A percentile compares a stretch with the other conserved stretches of the same genome.
Evolutionary conservation across 2,888 invertebrate genomes (phyloP).

Genomic region (Nemotelus pantherinus): DNA sequence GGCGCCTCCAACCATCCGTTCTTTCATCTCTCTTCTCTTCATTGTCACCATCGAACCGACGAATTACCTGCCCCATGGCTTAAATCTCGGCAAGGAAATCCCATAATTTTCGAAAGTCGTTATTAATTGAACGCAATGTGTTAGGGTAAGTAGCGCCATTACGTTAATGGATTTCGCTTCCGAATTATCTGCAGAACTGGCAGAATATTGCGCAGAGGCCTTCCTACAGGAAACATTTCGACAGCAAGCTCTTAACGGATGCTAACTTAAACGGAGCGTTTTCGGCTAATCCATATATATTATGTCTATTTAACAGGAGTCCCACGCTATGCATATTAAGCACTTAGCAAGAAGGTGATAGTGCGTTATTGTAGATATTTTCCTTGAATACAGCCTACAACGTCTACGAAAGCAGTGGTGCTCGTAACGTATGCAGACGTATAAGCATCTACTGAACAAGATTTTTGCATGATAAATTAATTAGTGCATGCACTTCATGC

Average conservation of each 20-base stretch:
- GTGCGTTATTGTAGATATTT: too few relatives aligned
- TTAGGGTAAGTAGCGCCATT: conserved; percentile 41
- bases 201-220: conserved; percentile 2
- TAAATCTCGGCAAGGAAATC: conserved; percentile 36
- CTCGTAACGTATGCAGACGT: too few relatives aligned
- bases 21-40: too few relatives aligned
- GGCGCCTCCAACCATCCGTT: too few relatives aligned
- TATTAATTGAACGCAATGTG: conserved; percentile 42
- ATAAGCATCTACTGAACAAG: too few relatives aligned
- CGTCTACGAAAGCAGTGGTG: too few relatives aligned
- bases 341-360: too few relatives aligned
- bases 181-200: conserved; percentile 4
- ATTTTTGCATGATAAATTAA: too few relatives aligned
- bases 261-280: background rate
- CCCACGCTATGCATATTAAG: background rate
- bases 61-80: conserved; percentile 3
- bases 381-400: too few relatives aligned
- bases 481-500: too few relatives aligned
- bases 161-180: conserved; percentile 34
- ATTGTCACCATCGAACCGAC: too few relatives aligned
- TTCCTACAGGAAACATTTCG: background rate
- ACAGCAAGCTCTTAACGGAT: background rate
- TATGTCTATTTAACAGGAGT: background rate
- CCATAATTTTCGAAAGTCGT: conserved; percentile 38
- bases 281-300: conserved; percentile 20